Evolutionary conservation across 2,113 vertebrate species (phyloP), one percentile per base, ranked within the genome.

Genomic region (Myotis brandtii): DNA sequence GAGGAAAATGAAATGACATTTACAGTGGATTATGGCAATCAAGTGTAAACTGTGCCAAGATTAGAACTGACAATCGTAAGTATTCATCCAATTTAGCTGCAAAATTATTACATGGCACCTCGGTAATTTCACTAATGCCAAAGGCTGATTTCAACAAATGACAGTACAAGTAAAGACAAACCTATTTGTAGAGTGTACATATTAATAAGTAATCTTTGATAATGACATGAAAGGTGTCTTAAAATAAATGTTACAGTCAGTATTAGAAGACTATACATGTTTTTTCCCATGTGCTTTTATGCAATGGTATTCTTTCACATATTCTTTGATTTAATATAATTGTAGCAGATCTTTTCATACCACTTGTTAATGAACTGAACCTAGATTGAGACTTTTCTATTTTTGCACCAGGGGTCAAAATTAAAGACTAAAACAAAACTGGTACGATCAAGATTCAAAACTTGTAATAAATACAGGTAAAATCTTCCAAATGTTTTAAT

Each of bases 301-400:
- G 48, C 80, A 89, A 54, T 83, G 18, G 9, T 73, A 75, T 84
- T 32, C 20, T 86, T 84, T 82, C 64, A 59, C 14, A 52, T 67
- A 23, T 82, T 59, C 64, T 83, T 66, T 50, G 16, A 43, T 11
- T 94, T 95, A 59, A n/a, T 27, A 17, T 77, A 54, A 82, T 32
- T 66, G 7, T 48, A 77, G 46, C 66, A 86, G 13, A 59, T 46
- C 37, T 85, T 27, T 80, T 86, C 34, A 43, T 2, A 75, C 21
- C 23, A 76, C n/a, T 66, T 84, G 56, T 77, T 75, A 87, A 75
- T 27, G 50, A n/a, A 69, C n/a, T 85, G 62, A 89, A 89, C 75
- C 30, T 46, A 48, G n/a, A 86, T 2, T 79, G 48, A 79, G 25
- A 72, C 64, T 30, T 90, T 80, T 54, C 4, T 46, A 69, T 72